Conservation (phyloP, 2,888 invertebrate species). For the Mimumesa dahlbomi region DNA sequence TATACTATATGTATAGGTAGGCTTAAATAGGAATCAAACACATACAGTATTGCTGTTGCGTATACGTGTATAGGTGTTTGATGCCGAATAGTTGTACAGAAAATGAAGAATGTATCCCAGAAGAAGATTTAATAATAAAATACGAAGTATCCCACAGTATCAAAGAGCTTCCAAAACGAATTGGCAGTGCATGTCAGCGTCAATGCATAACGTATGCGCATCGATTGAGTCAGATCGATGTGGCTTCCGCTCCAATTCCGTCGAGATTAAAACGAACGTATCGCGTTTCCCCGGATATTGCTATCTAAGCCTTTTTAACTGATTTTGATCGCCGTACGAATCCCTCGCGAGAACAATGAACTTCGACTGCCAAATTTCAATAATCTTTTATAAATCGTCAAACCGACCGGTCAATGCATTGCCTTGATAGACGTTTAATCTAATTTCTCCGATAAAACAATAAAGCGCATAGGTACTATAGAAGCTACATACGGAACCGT, state of each 20-base stretch:
- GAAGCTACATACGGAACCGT: too few species aligned
- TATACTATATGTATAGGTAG: too few species aligned
- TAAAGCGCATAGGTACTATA: too few species aligned
- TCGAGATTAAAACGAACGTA: constrained; percentile 53
- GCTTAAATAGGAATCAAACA: too few species aligned
- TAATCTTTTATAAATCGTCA: constrained; percentile 11
- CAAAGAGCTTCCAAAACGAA: constrained; percentile 33
- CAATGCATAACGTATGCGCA: constrained; percentile 47
- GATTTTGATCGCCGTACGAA: constrained; percentile 30
- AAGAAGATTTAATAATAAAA: constrained; percentile 47
- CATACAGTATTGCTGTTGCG: neutral
- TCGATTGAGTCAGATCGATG: constrained; percentile 52
- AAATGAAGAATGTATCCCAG: neutral
- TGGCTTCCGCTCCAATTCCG: constrained; percentile 49
- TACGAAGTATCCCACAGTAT: constrained; percentile 24
- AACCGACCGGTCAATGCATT: neutral
- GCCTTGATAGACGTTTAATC: neutral
- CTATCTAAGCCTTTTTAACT: constrained; percentile 32
- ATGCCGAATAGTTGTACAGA: neutral
- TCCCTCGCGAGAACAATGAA: constrained; percentile 22
- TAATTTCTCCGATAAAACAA: too few species aligned
- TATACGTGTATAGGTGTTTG: neutral
- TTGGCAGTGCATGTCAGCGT: constrained; percentile 44
- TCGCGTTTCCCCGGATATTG: constrained; percentile 36
- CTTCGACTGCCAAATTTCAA: constrained; percentile 25